phyloP scores from a whole-genome alignment of 2,797 vertebrate genomes.

The Pristis pectinata region DNA sequence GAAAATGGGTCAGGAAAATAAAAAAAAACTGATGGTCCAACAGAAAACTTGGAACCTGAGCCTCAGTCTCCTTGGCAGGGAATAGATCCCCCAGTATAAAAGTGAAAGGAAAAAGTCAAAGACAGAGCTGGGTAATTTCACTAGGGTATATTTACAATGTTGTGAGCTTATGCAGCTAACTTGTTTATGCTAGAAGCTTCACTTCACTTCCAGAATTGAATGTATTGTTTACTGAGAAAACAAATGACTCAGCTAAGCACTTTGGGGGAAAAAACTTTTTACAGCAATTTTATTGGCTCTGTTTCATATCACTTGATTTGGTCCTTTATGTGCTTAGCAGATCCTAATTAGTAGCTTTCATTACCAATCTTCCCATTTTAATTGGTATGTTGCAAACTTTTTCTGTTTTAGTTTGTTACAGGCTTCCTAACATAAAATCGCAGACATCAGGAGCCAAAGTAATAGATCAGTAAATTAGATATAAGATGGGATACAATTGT shows the following conservation, averaged over 20 bases:
- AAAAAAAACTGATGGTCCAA: background rate
- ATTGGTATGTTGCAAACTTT: background rate
- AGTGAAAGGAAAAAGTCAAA: background rate
- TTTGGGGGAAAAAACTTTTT: background rate
- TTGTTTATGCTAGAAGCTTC: background rate
- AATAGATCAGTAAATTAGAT: background rate
- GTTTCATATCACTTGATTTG: background rate
- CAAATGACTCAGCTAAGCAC: background rate
- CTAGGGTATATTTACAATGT: background rate
- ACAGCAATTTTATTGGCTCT: background rate
- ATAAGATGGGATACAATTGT: no score
- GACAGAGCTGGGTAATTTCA: background rate
- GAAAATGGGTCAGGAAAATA: background rate
- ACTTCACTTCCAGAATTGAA: background rate
- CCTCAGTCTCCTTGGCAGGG: background rate
- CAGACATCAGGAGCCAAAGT: background rate
- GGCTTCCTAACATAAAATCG: background rate
- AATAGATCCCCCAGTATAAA: background rate
- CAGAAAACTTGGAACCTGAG: background rate
- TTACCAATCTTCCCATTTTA: background rate
- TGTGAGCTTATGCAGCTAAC: background rate
- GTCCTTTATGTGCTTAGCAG: background rate
- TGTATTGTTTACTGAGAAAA: background rate
- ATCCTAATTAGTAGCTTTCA: background rate
- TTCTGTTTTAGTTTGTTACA: background rate